Base-by-base conservation (phyloP, 1,140 invertebrate species). In the Epicauta chinensis region DNA sequence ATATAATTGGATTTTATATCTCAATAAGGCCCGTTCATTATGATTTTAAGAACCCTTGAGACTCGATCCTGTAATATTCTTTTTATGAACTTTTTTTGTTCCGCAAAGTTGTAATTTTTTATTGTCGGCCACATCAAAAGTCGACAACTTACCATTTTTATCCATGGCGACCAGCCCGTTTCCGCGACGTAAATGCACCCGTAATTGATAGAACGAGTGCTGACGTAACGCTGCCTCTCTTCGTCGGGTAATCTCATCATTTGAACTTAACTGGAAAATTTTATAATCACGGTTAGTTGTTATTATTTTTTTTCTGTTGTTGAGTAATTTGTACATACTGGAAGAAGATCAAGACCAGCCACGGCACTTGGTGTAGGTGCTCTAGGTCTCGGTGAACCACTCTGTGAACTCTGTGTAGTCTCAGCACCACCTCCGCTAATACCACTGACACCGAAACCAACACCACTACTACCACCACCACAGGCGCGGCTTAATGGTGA, bases 141-240 rank as follows among this genome's bases (percentile, higher is more conserved):
- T 32, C 0, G 10, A 44, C n/a, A 9, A 14, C 77, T 81, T 75
- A 95, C 93, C 94, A 73, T 91, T 92, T 72, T 93, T 90, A 72
- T 97, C 93, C 81, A 91, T 91, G 16, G 93, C 90, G 15, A 93
- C 83, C 61, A 97, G 77, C 71, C 94, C 90, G 65, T 82, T 81
- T 35, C 93, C 94, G 66, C 87, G 81, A 63, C 86, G 84, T 46
- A 97, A 80, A 72, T 92, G 86, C 56, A 97, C 79, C 55, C 90
- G 84, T 35, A 97, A 77, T 69, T 93, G 85, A 74, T 91, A 96
- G 74, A 95, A 97, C 35, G 91, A 83, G 76, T 90, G 83, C 69
- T 89, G 85, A 54, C 87, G 75, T 51, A 91, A 71, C 30, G 82
- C 79, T 40, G 82, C 76, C 71, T 90, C 87, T 56, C 85, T 76